phyloP scores from a whole-genome alignment of 2,888 invertebrate species.

The Lacanobia wlatinum region DNA sequence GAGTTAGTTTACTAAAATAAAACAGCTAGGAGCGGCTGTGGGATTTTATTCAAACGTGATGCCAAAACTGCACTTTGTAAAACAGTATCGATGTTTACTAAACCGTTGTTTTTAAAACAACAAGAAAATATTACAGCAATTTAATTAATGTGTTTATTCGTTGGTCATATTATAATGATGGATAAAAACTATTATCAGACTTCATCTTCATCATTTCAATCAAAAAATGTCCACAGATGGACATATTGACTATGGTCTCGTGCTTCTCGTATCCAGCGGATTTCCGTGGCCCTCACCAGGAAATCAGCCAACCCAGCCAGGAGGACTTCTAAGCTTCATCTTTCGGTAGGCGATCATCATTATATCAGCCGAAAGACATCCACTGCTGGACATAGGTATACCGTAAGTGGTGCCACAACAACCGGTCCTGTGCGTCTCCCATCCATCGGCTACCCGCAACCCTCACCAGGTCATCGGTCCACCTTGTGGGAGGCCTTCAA shows the following conservation, averaged over 20 bases:
- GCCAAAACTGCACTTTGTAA: not conserved
- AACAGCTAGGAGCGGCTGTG: not conserved
- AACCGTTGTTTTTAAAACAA: too few species aligned
- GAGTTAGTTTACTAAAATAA: not conserved
- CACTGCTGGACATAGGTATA: not conserved
- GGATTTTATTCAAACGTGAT: not conserved
- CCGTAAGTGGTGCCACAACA: not conserved
- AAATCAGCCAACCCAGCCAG: too few species aligned
- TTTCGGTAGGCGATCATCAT: too few species aligned
- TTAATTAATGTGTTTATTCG: not conserved
- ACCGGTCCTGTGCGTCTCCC: too few species aligned
- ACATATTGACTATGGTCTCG: too few species aligned
- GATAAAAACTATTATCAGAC: not conserved
- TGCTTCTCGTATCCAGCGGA: too few species aligned
- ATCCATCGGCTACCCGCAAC: too few species aligned
- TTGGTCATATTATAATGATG: not conserved
- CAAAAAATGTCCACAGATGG: not conserved
- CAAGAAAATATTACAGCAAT: not conserved
- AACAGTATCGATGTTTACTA: too few species aligned
- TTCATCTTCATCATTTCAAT: not conserved
- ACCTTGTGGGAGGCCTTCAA: not conserved
- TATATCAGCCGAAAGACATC: not conserved
- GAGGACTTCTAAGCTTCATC: too few species aligned
- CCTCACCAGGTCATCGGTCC: too few species aligned
- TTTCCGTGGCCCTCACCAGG: too few species aligned